These are phyloP conservation scores for Scrobipalpa costella DNA, from an alignment of 2,888 invertebrate genomes.

Conservation along the genomic window DNA sequence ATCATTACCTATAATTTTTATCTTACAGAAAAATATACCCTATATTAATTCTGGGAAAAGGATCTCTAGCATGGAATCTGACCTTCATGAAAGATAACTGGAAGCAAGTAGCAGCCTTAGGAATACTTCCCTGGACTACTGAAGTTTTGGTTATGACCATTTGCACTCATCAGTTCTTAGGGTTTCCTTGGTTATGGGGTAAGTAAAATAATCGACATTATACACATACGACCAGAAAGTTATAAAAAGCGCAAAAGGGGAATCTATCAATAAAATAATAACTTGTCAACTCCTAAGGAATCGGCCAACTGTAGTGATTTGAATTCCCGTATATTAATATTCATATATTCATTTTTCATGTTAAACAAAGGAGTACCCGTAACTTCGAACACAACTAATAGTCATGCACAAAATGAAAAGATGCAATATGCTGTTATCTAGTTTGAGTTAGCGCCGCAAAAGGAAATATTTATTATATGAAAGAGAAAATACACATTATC, in stretches of 20 bases:
- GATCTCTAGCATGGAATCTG: constrained; percentile 65
- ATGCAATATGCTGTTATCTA: neutral
- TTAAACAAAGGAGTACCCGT: neutral
- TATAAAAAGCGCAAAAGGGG: no score
- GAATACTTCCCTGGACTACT: constrained; percentile 62
- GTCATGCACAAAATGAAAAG: constrained; percentile 1
- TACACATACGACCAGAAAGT: no score
- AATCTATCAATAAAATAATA: no score
- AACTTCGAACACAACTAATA: constrained; percentile 2
- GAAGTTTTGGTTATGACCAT: constrained; percentile 61
- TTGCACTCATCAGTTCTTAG: constrained; percentile 57
- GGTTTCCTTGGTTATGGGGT: constrained; percentile 73
- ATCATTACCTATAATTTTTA: constrained; percentile 15
- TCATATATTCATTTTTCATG: no score
- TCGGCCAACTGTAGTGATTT: no score
- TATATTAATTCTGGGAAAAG: constrained; percentile 70
- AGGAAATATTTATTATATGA: neutral
- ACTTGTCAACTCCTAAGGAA: no score
- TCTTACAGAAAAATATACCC: constrained; percentile 67
- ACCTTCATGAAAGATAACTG: constrained; percentile 63
- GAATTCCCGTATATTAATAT: no score
- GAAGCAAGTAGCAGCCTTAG: constrained; percentile 58
- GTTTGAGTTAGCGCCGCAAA: neutral
- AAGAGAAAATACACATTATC: constrained; percentile 7
- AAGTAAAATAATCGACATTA: constrained; percentile 32